These are phyloP conservation scores for Polydrusus pterygomalis DNA, from an alignment of 2,888 invertebrate species.

Conservation along the genomic window DNA sequence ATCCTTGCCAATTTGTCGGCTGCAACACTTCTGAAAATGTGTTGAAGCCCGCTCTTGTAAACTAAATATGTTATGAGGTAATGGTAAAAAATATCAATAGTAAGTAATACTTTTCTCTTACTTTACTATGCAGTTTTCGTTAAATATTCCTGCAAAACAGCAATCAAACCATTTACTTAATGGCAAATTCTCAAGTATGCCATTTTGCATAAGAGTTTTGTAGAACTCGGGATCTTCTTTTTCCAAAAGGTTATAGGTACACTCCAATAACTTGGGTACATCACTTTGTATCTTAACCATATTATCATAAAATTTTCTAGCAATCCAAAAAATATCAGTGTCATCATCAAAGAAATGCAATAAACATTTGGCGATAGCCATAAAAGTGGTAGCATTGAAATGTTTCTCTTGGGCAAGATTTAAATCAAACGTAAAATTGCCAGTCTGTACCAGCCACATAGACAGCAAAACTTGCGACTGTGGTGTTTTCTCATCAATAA, in stretches of 20 bases:
- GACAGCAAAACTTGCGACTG: slow-evolving; percentile 81
- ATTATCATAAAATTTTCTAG: slow-evolving; percentile 83
- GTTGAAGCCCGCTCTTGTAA: too few species aligned
- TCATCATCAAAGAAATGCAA: slow-evolving; percentile 83
- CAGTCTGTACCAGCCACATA: slow-evolving; percentile 89
- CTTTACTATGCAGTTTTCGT: slow-evolving; percentile 86
- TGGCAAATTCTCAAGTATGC: slow-evolving; percentile 79
- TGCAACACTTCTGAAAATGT: too few species aligned
- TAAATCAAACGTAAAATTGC: slow-evolving; percentile 73
- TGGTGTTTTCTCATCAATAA: slow-evolving; percentile 79
- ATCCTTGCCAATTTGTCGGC: too few species aligned
- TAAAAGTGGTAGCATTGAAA: slow-evolving; percentile 62
- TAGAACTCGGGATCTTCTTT: slow-evolving; percentile 85
- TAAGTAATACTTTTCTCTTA: slow-evolving; percentile 67
- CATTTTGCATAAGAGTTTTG: slow-evolving; percentile 78
- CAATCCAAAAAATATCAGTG: slow-evolving; percentile 89
- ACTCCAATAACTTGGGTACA: slow-evolving; percentile 75
- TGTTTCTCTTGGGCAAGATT: slow-evolving; percentile 57
- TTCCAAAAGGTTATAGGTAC: slow-evolving; percentile 80
- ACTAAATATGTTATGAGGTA: background rate
- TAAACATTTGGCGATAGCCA: slow-evolving; percentile 80
- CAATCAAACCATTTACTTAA: slow-evolving; percentile 87
- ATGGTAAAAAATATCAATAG: too few species aligned
- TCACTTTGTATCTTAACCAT: slow-evolving; percentile 81
- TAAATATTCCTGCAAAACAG: slow-evolving; percentile 88